A percentile compares a stretch with the other conserved stretches of the same genome.
phyloP scores from a whole-genome alignment of 2,113 vertebrate species.

The Semnornis frantzii region DNA sequence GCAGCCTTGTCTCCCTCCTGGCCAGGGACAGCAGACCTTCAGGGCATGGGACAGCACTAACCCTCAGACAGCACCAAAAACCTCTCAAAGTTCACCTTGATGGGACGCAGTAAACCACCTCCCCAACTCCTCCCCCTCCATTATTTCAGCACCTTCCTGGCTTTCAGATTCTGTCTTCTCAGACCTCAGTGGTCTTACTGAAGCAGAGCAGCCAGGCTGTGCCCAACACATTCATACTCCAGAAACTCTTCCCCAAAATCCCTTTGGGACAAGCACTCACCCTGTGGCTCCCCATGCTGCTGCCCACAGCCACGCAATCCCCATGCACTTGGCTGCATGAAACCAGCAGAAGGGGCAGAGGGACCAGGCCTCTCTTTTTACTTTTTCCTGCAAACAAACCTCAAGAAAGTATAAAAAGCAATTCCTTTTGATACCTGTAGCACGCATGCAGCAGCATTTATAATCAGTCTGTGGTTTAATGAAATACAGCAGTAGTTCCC shows the following conservation, averaged over 20 bases:
- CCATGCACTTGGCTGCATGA: fast-evolving
- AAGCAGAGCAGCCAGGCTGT: background rate
- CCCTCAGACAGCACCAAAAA: fast-evolving
- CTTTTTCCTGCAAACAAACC: background rate
- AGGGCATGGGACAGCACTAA: background rate
- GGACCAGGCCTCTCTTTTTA: background rate
- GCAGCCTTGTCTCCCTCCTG: fast-evolving
- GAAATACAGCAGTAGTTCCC: conserved; percentile 49
- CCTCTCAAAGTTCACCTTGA: background rate
- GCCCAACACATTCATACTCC: fast-evolving
- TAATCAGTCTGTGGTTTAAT: conserved; percentile 26
- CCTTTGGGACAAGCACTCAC: background rate
- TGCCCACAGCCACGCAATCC: background rate
- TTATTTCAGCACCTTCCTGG: background rate
- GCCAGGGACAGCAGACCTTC: background rate
- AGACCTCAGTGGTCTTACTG: fast-evolving
- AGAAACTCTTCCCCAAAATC: background rate
- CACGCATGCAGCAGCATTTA: conserved; percentile 14
- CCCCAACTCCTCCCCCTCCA: background rate
- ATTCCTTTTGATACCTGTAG: background rate
- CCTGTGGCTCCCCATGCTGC: background rate
- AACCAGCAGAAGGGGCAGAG: background rate
- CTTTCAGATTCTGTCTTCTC: background rate
- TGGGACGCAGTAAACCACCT: background rate
- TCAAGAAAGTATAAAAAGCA: background rate